These are phyloP conservation scores for Zophobas atratus DNA, from an alignment of 1,140 invertebrate species.

Conservation along the genomic window DNA sequence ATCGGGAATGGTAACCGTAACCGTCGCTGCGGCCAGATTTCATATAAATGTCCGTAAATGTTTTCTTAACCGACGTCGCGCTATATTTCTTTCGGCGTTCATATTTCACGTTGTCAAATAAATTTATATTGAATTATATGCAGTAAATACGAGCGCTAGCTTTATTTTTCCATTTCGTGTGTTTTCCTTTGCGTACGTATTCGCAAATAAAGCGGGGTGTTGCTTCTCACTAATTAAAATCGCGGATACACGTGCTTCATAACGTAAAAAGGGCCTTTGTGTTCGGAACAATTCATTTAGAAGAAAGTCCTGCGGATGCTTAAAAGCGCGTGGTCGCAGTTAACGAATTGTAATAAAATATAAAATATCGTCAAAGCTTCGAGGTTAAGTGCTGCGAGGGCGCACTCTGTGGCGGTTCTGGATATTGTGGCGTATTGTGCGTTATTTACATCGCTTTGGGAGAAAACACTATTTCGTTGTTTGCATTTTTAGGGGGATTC, in stretches of 20 bases:
- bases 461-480: no score
- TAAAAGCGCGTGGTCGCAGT: not conserved
- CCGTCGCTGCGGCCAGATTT: not conserved
- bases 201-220: not conserved
- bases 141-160: slow-evolving; percentile 37
- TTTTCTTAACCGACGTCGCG: slow-evolving; percentile 22
- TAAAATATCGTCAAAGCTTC: not conserved
- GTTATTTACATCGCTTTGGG: no score
- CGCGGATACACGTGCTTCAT: slow-evolving; percentile 3
- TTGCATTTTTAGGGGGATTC: no score
- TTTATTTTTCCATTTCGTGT: slow-evolving; percentile 29
- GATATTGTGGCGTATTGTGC: no score
- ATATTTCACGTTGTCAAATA: slow-evolving; percentile 47
- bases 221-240: slow-evolving; percentile 6
- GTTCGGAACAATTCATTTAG: not conserved
- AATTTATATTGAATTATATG: slow-evolving; percentile 49
- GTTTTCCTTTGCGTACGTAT: slow-evolving; percentile 3
- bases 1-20: no score
- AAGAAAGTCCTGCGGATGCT: no score
- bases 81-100: slow-evolving; percentile 29
- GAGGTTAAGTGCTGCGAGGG: slow-evolving; percentile 1
- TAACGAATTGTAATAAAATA: slow-evolving; percentile 15
- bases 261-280: slow-evolving; percentile 2
- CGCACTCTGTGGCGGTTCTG: no score
- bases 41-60: slow-evolving; percentile 36